A percentile compares a stretch with the other conserved stretches of the same genome.
Conservation (phyloP, 2,888 invertebrate species). For the Netelia virgata region DNA sequence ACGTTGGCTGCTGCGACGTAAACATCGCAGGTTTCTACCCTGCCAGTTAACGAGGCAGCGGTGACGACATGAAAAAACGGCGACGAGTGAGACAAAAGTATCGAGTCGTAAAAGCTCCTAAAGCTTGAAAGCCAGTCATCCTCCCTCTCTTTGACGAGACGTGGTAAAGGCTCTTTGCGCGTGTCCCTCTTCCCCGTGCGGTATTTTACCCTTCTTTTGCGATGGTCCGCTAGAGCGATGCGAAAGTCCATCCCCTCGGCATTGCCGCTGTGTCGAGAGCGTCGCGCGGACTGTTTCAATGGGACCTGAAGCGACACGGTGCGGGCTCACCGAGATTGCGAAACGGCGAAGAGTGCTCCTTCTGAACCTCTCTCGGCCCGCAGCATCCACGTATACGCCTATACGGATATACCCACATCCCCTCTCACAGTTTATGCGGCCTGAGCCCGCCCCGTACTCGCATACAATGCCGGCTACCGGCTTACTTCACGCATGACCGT, state of each 20-base stretch:
- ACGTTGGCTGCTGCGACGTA: conserved; percentile 10
- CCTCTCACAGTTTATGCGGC: conserved; percentile 27
- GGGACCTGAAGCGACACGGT: conserved; percentile 46
- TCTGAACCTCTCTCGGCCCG: conserved; percentile 50
- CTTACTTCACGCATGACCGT: conserved; percentile 19
- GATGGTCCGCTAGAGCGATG: conserved; percentile 40
- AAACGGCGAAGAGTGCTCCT: conserved; percentile 60
- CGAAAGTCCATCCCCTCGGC: conserved; percentile 52
- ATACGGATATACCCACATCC: neutral
- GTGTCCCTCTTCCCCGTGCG: conserved; percentile 43
- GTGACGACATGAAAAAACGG: conserved; percentile 18
- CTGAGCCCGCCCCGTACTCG: neutral
- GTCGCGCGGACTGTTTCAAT: conserved; percentile 57
- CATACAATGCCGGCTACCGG: conserved; percentile 12
- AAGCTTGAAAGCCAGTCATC: conserved; percentile 65
- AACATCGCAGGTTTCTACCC: conserved; percentile 16
- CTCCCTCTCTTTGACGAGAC: conserved; percentile 64
- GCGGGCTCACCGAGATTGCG: conserved; percentile 48
- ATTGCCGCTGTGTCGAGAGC: conserved; percentile 48
- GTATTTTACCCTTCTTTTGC: conserved; percentile 59
- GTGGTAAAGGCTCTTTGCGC: conserved; percentile 43
- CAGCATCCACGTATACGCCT: neutral
- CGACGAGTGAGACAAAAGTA: conserved; percentile 53
- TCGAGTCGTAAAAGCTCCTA: conserved; percentile 64
- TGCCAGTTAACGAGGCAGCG: conserved; percentile 17